These are phyloP conservation scores for Notamacropus eugenii DNA, from an alignment of 2,797 vertebrate species.

Conservation along the genomic window DNA sequence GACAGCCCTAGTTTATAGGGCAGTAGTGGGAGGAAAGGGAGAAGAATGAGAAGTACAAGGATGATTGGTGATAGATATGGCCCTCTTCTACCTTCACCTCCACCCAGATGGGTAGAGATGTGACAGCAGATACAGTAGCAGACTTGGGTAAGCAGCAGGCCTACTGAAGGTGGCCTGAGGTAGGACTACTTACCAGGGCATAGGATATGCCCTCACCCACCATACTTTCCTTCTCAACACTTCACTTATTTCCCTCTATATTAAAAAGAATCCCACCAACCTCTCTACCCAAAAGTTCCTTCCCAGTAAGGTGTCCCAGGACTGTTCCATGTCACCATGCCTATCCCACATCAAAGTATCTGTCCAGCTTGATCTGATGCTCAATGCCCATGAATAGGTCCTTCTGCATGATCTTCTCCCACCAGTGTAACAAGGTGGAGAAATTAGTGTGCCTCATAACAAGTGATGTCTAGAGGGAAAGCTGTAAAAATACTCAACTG, in stretches of 20 bases:
- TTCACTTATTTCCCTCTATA: neutral
- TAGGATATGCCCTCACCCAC: neutral
- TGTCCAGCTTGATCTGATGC: conserved; percentile 11
- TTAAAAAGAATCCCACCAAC: conserved; percentile 21
- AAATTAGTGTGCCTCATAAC: conserved; percentile 21
- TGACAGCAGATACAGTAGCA: neutral
- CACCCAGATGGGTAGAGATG: neutral
- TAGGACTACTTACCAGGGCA: neutral
- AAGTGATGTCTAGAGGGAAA: conserved; percentile 39
- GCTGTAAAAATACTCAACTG: conserved; percentile 18
- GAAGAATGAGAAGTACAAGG: neutral
- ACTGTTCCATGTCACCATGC: conserved; percentile 18
- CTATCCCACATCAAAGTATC: conserved; percentile 8
- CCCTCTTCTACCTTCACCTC: neutral
- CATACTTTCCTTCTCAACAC: neutral
- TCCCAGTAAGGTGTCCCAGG: conserved; percentile 39
- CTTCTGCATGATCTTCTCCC: conserved; percentile 21
- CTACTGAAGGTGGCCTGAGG: neutral
- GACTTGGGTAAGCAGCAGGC: neutral
- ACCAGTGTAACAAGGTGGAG: conserved; percentile 25
- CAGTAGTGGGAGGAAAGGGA: neutral
- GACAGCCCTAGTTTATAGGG: neutral
- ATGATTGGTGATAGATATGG: neutral
- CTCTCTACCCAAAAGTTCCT: neutral
- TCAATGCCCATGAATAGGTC: neutral